phyloP scores from a whole-genome alignment of 2,797 vertebrate species.

The Denticeps clupeoides region DNA sequence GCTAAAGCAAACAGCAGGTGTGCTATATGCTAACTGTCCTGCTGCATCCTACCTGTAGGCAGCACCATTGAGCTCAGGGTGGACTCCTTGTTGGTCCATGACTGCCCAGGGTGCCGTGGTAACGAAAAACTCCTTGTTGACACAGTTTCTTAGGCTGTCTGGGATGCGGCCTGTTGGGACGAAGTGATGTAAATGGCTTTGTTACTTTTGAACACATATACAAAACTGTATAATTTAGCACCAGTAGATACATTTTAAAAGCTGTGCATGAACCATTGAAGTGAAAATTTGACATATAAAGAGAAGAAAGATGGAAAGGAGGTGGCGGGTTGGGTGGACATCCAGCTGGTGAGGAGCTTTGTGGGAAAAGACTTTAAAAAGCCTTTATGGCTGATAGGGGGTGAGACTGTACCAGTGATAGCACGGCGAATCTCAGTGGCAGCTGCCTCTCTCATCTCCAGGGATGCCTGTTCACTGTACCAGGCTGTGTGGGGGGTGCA shows the following conservation, averaged over 20 bases:
- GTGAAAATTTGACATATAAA: constrained; percentile 43
- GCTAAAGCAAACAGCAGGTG: background rate
- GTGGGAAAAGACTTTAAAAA: background rate
- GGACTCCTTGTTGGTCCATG: constrained; percentile 81
- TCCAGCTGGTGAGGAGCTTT: background rate
- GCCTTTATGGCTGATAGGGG: background rate
- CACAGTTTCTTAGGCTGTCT: constrained; percentile 91
- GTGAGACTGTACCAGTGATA: constrained; percentile 72
- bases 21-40: background rate
- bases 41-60: constrained; percentile 75
- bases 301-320: background rate
- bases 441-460: constrained; percentile 94
- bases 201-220: constrained; percentile 3
- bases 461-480: constrained; percentile 94
- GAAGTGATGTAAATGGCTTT: too few species aligned
- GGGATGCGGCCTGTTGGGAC: constrained; percentile 80
- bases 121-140: constrained; percentile 96
- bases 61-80: constrained; percentile 90
- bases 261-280: constrained; percentile 28
- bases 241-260: constrained; percentile 5
- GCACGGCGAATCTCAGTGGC: constrained; percentile 91
- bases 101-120: constrained; percentile 83
- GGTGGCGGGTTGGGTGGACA: background rate
- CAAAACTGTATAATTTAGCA: constrained; percentile 7
- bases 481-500: constrained; percentile 94